Base-by-base conservation (phyloP, 53 echinoderm and acorn worm species). In the Patiria pectinifera region DNA sequence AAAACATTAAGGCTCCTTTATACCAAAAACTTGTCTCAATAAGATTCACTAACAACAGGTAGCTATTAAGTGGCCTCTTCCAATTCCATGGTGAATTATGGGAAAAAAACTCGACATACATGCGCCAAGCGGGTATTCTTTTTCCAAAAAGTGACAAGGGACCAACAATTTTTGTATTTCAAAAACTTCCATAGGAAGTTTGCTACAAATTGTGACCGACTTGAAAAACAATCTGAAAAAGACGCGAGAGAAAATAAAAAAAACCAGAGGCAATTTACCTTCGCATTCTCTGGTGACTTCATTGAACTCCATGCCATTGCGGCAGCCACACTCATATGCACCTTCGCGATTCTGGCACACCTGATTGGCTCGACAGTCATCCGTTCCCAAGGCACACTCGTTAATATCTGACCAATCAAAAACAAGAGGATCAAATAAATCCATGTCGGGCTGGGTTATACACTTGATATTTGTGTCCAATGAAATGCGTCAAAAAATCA, bases 381-480 rank as follows among this genome's bases (percentile, higher is more conserved):
- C 87, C 48, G 69, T 44, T 82, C 96, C 96, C 14, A 89, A 80
- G 45, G 22, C 15, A 91, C 96, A 96, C 83, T 96, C 96, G 92
- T 96, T 91, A 25, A 95, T 75, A 83, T 96, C 96, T 96, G 82
- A 11, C n/a, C 22, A 69, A 63, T 77, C 25, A 85, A 91, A 86
- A 44, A 10, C 2, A 78, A 86, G 78, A 53, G 18, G 18, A 47
- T 4, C 18, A 87, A 0, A 63, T 11, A 69, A 6, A 11, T 16
- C 66, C 15, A 66, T 0, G 10, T 66, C 66, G 2, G 8, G 12
- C 60, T 66, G 66, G 53, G 19, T 66, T 18, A 3, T 18, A 66
- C 0, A 66, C 19, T 66, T 14, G 19, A 16, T 66, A 18, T 66
- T 66, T 4, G 66, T 4, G 6, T 3, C 0, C 19, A 18, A 13